Base-by-base conservation (phyloP, 1,140 invertebrate species). In the Phenacoccus solenopsis region DNA sequence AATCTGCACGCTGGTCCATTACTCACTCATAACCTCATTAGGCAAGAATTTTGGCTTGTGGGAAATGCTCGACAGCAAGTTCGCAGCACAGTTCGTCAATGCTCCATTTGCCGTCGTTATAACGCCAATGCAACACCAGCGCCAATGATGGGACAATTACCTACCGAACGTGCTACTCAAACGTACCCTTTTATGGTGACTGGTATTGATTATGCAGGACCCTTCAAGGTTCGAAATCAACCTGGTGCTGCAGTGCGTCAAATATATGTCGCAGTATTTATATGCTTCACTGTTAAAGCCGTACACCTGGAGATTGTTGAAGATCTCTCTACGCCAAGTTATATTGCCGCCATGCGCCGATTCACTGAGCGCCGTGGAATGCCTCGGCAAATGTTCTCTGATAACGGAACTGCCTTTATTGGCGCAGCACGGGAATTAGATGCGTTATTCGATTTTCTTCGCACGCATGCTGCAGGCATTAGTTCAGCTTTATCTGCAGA, bases 361-460 rank as follows among this genome's bases (percentile, higher is more conserved):
- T 79, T 80, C 68, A 72, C 75, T 13, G 1, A 69, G 25, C 38
- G 75, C 10, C 68, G 77, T 49, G 77, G 78, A 25, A 38, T 71
- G 35, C 75, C 74, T 10, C 22, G 27, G 0, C 67, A 68, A 3
- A 73, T 81, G 0, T 76, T 74, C 69, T 72, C 70, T 21, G 80
- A 80, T 71, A 76, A 77, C 69, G 79, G 75, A 0, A 78, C 76
- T 0, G 79, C 77, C 68, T 79, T 80, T 69, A 67, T 75, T 10
- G 75, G 76, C 2, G 76, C 76, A 20, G 72, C 74, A 73, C 0
- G 70, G 77, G 64, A 56, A 77, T 20, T 35, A 70, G 4, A 68
- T 27, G 1, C 61, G n/a, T 61, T 74, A 12, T 72, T 71, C 4
- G 70, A 72, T n/a, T 13, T 5, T n/a, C 25, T n/a, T 10, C 7